Evolutionary conservation across 2,113 vertebrate species (phyloP).

Genomic region (Acrocephalus kingi): DNA sequence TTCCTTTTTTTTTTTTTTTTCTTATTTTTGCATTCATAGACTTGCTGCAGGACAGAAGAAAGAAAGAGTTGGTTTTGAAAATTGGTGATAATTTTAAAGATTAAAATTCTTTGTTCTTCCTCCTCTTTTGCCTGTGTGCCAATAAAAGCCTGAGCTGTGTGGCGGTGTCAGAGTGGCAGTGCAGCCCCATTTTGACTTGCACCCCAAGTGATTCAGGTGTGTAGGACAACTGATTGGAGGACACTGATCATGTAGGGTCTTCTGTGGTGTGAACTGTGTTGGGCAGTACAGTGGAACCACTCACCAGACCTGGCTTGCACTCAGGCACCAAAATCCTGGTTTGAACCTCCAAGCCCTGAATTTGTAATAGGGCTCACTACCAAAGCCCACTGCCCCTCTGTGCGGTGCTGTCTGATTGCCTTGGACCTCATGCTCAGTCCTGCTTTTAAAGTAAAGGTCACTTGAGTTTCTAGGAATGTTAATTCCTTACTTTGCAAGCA

Average conservation of each 20-base stretch:
- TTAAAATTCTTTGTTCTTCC: neutral
- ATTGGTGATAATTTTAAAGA: neutral
- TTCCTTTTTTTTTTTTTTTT: neutral
- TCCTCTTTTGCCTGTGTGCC: neutral
- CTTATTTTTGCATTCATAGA: neutral
- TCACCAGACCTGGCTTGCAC: neutral
- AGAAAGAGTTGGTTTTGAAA: neutral
- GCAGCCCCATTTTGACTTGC: neutral
- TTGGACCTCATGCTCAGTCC: accelerated
- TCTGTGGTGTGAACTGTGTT: neutral
- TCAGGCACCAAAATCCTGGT: neutral
- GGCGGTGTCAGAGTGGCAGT: neutral
- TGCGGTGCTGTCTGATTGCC: accelerated
- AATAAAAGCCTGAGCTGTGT: accelerated
- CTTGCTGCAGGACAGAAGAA: neutral
- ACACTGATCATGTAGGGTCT: neutral
- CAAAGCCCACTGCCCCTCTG: neutral
- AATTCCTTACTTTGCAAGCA: neutral
- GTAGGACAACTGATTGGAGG: neutral
- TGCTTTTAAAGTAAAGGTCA: neutral
- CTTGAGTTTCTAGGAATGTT: neutral
- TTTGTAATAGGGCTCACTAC: neutral
- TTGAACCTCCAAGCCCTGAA: neutral
- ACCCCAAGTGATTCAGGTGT: neutral
- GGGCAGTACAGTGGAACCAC: neutral